phyloP scores from a whole-genome alignment of 2,888 invertebrate species.

The Colostygia pectinataria region DNA sequence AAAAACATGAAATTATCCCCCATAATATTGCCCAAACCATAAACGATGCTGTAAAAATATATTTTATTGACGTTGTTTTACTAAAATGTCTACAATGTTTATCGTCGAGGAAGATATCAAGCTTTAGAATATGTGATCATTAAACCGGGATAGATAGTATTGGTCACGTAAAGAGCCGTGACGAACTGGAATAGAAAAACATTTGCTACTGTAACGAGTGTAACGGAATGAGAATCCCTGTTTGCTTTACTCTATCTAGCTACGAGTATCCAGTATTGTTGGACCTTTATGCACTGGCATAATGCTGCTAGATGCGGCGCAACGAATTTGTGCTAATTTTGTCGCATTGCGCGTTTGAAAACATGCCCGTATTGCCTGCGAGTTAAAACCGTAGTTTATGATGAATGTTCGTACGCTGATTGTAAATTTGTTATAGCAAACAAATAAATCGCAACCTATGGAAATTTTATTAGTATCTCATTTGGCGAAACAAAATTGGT shows the following conservation, averaged over 20 bases:
- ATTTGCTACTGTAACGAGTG: too few species aligned
- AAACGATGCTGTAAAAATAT: slow-evolving; percentile 18
- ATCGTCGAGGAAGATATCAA: slow-evolving; percentile 7
- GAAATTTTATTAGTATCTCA: slow-evolving; percentile 11
- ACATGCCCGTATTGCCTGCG: not conserved
- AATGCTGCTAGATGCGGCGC: slow-evolving; percentile 1
- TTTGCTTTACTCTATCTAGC: too few species aligned
- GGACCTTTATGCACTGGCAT: not conserved
- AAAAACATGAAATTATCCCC: slow-evolving; percentile 10
- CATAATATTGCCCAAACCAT: slow-evolving; percentile 14
- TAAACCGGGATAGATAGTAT: too few species aligned
- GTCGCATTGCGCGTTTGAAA: slow-evolving; percentile 15
- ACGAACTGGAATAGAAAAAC: too few species aligned
- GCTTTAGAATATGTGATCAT: too few species aligned
- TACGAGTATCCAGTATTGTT: not conserved
- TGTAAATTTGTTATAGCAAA: too few species aligned
- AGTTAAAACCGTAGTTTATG: slow-evolving; percentile 1
- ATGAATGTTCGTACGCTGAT: not conserved
- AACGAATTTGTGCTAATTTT: slow-evolving; percentile 9
- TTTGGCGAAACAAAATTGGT: slow-evolving; percentile 5
- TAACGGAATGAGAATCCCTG: not conserved
- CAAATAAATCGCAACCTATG: not conserved
- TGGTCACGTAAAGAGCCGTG: too few species aligned
- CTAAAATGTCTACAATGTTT: slow-evolving; percentile 11
- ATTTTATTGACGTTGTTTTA: slow-evolving; percentile 15